These are phyloP conservation scores for Phyllostomus discolor DNA, from an alignment of 2,113 vertebrate genomes.

Conservation along the genomic window DNA sequence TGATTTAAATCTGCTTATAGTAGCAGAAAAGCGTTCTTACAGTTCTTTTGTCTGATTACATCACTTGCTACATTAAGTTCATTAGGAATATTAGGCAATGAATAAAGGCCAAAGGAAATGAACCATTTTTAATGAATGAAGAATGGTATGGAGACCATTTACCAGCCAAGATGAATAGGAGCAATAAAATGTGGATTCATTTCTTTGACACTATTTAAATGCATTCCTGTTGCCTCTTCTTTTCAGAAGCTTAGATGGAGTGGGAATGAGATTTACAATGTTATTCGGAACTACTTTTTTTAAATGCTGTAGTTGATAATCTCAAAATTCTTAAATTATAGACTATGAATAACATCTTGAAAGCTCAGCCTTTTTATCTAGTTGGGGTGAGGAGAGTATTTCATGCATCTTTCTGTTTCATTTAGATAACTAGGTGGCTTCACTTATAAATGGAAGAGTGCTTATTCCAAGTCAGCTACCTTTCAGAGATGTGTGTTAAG, in stretches of 20 bases:
- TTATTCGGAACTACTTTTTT: neutral
- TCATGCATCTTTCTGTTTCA: slow-evolving; percentile 27
- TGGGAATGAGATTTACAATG: neutral
- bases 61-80: slow-evolving; percentile 89
- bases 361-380: slow-evolving; percentile 9
- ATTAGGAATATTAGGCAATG: slow-evolving; percentile 84
- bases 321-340: slow-evolving; percentile 22
- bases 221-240: slow-evolving; percentile 3
- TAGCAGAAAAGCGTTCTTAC: slow-evolving; percentile 77
- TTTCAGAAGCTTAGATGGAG: slow-evolving; percentile 4
- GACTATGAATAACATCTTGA: slow-evolving; percentile 39
- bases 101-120: slow-evolving; percentile 85
- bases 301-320: slow-evolving; percentile 5
- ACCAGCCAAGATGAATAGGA: slow-evolving; percentile 76
- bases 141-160: slow-evolving; percentile 74
- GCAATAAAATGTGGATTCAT: slow-evolving; percentile 54
- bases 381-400: neutral
- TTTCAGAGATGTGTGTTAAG: neutral
- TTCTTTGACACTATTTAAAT: slow-evolving; percentile 46
- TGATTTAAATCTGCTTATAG: slow-evolving; percentile 70
- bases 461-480: neutral
- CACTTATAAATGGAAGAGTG: neutral
- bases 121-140: slow-evolving; percentile 82
- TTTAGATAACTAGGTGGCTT: slow-evolving; percentile 33
- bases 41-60: slow-evolving; percentile 86